These are phyloP conservation scores for Lasioglossum villosulum DNA, from an alignment of 2,888 invertebrate species.

Conservation along the genomic window DNA sequence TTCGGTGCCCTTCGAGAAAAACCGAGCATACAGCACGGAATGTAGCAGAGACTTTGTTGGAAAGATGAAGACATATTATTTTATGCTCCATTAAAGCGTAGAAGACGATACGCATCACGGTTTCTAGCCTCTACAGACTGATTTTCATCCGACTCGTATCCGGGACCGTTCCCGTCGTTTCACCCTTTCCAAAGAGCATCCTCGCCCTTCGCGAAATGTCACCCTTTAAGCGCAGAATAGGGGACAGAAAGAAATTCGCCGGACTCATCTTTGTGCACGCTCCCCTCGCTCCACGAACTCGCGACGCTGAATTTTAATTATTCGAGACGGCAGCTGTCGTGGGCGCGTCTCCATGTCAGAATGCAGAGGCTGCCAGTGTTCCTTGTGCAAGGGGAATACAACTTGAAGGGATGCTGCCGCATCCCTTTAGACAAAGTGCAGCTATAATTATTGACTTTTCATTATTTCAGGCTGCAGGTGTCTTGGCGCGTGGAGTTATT, in stretches of 20 bases:
- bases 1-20: background rate
- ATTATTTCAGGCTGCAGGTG: background rate
- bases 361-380: background rate
- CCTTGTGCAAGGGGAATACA: background rate
- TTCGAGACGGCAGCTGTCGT: slow-evolving; percentile 45
- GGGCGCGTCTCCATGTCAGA: background rate
- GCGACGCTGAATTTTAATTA: slow-evolving; percentile 60
- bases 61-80: background rate
- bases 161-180: background rate
- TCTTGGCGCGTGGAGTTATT: background rate
- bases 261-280: slow-evolving; percentile 38
- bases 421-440: background rate
- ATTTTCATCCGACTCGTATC: slow-evolving; percentile 50
- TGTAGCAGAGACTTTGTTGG: background rate
- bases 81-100: background rate
- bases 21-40: background rate
- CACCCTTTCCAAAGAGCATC: background rate
- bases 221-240: slow-evolving; percentile 21
- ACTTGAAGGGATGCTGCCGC: background rate
- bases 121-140: slow-evolving; percentile 26
- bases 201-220: background rate
- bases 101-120: slow-evolving; percentile 1
- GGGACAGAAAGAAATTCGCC: slow-evolving; percentile 36
- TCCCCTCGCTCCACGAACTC: slow-evolving; percentile 19
- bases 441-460: background rate